phyloP scores from a whole-genome alignment of 2,888 invertebrate genomes.

The Spicauda simplicius region DNA sequence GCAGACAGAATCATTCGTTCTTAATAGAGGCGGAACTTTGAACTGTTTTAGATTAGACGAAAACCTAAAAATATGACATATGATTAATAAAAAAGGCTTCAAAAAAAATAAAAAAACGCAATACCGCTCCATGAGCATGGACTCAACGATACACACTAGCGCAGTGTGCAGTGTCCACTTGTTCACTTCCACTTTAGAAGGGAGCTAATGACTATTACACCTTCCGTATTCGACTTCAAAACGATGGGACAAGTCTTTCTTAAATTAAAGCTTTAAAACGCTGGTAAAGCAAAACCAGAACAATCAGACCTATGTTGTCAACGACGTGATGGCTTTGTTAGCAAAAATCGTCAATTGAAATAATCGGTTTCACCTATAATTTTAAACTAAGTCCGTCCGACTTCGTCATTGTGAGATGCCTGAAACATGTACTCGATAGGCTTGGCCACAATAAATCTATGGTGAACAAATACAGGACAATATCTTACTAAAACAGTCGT shows the following conservation, averaged over 20 bases:
- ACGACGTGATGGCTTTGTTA: constrained; percentile 28
- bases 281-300: constrained; percentile 43
- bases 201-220: constrained; percentile 73
- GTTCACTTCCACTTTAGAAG: constrained; percentile 45
- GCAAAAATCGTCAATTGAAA: constrained; percentile 30
- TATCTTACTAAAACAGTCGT: constrained; percentile 66
- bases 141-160: constrained; percentile 6
- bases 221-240: constrained; percentile 59
- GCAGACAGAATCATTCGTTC: constrained; percentile 37
- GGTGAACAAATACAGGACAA: constrained; percentile 52
- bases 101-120: constrained; percentile 27
- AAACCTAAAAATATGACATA: constrained; percentile 25
- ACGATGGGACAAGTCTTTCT: constrained; percentile 72
- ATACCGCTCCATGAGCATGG: constrained; percentile 32
- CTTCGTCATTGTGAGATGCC: constrained; percentile 27
- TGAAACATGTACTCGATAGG: constrained; percentile 22
- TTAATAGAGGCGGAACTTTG: constrained; percentile 36
- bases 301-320: constrained; percentile 28
- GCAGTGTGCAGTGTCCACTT: constrained; percentile 16
- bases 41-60: constrained; percentile 34
- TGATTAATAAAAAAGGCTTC: constrained; percentile 23
- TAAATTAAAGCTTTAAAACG: constrained; percentile 69
- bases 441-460: constrained; percentile 37
- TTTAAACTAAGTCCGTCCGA: constrained; percentile 9
- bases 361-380: constrained; percentile 32